Conservation (phyloP, 2,113 vertebrate species). For the Morone saxatilis region DNA sequence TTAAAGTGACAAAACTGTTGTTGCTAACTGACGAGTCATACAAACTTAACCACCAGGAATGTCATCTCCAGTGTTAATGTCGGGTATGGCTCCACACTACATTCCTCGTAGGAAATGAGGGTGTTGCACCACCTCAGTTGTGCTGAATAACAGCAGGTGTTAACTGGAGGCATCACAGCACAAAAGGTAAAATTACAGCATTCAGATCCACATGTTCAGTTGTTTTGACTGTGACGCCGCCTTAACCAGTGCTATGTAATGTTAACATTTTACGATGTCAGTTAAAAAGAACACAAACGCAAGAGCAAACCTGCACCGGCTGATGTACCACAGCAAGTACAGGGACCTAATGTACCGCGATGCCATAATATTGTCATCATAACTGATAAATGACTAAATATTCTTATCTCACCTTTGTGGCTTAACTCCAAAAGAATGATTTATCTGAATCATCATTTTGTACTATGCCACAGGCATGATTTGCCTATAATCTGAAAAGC, state of each 20-base stretch:
- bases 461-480: not conserved
- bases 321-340: not conserved
- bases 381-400: not conserved
- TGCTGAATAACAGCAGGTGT: not conserved
- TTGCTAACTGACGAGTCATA: not conserved
- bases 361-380: not conserved
- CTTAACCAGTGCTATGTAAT: not conserved
- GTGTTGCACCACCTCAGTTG: not conserved
- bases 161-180: not conserved
- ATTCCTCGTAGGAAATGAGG: conserved; percentile 14
- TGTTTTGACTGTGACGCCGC: not conserved
- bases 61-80: not conserved
- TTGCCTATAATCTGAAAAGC: not conserved
- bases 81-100: not conserved
- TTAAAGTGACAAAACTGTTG: not conserved
- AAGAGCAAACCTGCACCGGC: not conserved
- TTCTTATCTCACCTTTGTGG: not conserved
- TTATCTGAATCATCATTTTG: not conserved
- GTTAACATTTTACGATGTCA: not conserved
- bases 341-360: too few relatives aligned
- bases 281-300: not conserved
- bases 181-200: conserved; percentile 11
- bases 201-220: not conserved
- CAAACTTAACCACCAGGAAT: conserved; percentile 36
- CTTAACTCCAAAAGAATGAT: not conserved